Conservation (phyloP, 2,113 vertebrate genomes). For the Aplodontia rufa region DNA sequence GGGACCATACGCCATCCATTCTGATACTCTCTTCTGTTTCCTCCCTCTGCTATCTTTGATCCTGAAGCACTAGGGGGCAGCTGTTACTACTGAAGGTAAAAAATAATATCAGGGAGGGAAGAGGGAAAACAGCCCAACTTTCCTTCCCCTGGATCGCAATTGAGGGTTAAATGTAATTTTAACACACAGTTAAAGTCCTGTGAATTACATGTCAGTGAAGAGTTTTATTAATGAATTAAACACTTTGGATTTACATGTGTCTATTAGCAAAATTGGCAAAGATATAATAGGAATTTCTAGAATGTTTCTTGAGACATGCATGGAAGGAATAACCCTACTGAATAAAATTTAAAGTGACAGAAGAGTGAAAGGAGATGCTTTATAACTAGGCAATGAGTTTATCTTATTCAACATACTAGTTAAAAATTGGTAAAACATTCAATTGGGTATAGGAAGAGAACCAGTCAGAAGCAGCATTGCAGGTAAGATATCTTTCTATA, state of each 20-base stretch:
- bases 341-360: background rate
- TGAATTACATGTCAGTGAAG: background rate
- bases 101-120: background rate
- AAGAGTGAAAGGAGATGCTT: background rate
- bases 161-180: background rate
- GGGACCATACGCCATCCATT: fast-evolving
- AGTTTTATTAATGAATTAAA: background rate
- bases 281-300: background rate
- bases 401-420: fast-evolving
- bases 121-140: background rate
- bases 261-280: background rate
- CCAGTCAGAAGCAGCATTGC: background rate
- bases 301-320: background rate
- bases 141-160: fast-evolving
- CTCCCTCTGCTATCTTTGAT: background rate
- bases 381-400: background rate
- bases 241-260: background rate
- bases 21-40: fast-evolving
- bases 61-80: background rate
- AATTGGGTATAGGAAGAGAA: background rate
- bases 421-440: background rate
- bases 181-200: background rate
- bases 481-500: background rate
- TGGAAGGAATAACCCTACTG: background rate
- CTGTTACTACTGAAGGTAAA: background rate